Base-by-base conservation (phyloP, 2,888 invertebrate species). In the Pristionchus arcanus region DNA sequence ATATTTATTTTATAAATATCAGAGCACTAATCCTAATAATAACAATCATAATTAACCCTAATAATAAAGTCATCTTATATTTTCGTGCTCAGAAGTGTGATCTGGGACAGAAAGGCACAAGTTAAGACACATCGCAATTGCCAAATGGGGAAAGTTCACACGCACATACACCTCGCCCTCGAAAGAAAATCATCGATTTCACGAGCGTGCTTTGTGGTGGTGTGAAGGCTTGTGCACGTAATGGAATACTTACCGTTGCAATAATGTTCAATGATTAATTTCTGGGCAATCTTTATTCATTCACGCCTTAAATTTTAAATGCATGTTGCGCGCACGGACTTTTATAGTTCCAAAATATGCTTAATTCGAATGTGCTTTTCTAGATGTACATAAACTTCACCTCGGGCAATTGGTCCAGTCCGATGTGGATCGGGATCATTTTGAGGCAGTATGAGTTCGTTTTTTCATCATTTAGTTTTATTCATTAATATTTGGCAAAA, bases 361-460 rank as follows among this genome's bases (percentile, higher is more conserved):
- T n/a, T n/a, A n/a, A n/a, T n/a, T n/a, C n/a, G n/a, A n/a, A n/a
- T n/a, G n/a, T n/a, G n/a, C n/a, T n/a, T n/a, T n/a, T n/a, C n/a
- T n/a, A n/a, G n/a, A 77, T 77, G 77, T 42, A 42, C 42, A 49
- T 77, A 42, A 77, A 77, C 11, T 25, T 77, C 25, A 77, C 77
- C 7, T 25, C 34, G 28, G 77, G 77, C 19, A 77, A 77, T 77
- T 77, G 42, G 42, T 11, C 77, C 5, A 21, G 77, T 7, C 0
- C 19, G 13, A 11, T 77, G 9, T 77, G 77, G 77, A 49, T 77
- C 15, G 42, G 25, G 15, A 77, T 77, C 13, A 49, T 37, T 42
- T 42, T 77, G 77, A 37, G 77, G n/a, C 77, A 77, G 34, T 77
- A 42, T 31, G 37, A 42, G 77, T 77, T 3, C 34, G 71, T 55